Base-by-base conservation (phyloP, 2,113 vertebrate species). In the Fregetta grallaria region DNA sequence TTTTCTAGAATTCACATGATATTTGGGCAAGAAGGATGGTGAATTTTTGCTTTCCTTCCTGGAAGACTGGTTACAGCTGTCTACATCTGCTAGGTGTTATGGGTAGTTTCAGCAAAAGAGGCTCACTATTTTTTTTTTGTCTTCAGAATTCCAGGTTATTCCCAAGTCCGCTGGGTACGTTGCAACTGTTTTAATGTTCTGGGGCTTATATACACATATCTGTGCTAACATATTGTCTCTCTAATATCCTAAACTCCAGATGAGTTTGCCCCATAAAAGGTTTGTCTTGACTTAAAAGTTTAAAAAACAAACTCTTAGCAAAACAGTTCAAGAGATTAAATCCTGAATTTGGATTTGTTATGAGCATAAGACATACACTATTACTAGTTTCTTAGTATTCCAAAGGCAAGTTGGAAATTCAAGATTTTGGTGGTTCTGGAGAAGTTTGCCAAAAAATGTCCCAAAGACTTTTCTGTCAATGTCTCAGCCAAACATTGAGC, bases 41-140 rank as follows among this genome's bases (percentile, higher is more conserved):
- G 3, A 61, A 8, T 9, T 52, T 77, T 68, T 74, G 15, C 3
- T 71, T 89, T 92, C 58, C 38, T 5, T 75, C 11, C 14, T 40
- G 44, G 38, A 94, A 58, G 12, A 16, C 15, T 22, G 2, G 3
- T 44, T 73, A n/a, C 30, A 68, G 5, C 8, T 49, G 8, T 53
- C 1, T 4, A 18, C 0, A 0, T 55, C 20, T 70, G 8, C 11
- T 52, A 58, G 13, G 3, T 56, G 8, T 45, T 68, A 59, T 0
- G 0, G 8, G 17, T 70, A 70, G 42, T 50, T 92, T 70, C 44
- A 70, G 11, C 8, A 55, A 18, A 44, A 80, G 12, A 50, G 1
- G 4, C 1, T 87, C 6, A 8, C 2, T 26, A 8, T 23, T 55
- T 55, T 14, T 22, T 61, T 53, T 38, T 58, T 11, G 2, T 12